Evolutionary conservation across 2,888 invertebrate species (phyloP).

Genomic region (Terebella lapidaria): DNA sequence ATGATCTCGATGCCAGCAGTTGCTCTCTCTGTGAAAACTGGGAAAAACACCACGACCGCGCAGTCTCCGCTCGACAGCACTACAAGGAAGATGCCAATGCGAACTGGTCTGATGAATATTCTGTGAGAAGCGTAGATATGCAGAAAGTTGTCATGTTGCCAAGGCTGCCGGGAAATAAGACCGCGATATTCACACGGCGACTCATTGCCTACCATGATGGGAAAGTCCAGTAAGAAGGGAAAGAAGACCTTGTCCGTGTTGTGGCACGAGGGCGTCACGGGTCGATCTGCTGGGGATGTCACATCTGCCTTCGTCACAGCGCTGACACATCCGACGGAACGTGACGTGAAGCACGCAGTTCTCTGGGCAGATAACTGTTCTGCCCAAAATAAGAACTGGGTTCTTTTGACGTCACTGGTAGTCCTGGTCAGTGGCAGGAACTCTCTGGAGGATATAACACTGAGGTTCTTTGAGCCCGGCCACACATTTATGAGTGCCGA

Average conservation of each 20-base stretch:
- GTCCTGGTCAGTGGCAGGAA: background rate
- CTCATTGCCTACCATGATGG: conserved; percentile 15
- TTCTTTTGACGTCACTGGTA: conserved; percentile 9
- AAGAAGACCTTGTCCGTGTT: conserved; percentile 12
- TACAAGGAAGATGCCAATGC: background rate
- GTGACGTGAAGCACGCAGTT: conserved; percentile 12
- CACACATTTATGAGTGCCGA: conserved; percentile 20
- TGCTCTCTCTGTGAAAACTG: background rate
- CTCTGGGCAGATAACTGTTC: conserved; percentile 22
- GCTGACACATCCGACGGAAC: conserved; percentile 3
- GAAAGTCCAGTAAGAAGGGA: conserved; percentile 3
- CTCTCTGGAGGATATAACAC: conserved; percentile 5
- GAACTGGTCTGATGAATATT: conserved; percentile 1
- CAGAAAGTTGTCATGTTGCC: conserved; percentile 23
- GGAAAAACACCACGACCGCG: background rate
- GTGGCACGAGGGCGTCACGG: conserved; percentile 18
- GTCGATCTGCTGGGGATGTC: conserved; percentile 16
- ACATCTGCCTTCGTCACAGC: conserved; percentile 11
- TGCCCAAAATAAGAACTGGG: conserved; percentile 22
- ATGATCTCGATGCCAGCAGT: background rate
- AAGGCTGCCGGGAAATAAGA: conserved; percentile 12
- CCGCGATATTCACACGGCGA: conserved; percentile 11
- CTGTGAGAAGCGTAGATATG: conserved; percentile 15
- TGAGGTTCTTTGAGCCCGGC: conserved; percentile 16
- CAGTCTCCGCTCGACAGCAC: background rate